Evolutionary conservation across 2,113 vertebrate genomes (phyloP).

Genomic region (Calidris pugnax): DNA sequence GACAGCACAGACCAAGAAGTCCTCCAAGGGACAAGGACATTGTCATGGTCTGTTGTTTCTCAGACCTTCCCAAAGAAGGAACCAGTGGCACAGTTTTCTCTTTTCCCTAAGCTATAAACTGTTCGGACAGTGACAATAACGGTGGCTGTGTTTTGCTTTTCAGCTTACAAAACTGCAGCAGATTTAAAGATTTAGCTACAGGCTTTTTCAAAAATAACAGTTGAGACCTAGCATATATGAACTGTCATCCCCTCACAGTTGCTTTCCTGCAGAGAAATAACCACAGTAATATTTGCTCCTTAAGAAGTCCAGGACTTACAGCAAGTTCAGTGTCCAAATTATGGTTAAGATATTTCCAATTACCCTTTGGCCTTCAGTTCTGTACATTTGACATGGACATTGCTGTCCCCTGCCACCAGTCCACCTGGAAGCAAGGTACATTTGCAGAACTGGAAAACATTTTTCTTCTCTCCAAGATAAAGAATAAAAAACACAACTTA

Average conservation of each 20-base stretch:
- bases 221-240: neutral
- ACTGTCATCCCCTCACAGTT: too few species aligned
- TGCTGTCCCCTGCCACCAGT: neutral
- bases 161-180: neutral
- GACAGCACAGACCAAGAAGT: neutral
- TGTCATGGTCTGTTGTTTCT: neutral
- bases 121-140: neutral
- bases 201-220: neutral
- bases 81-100: neutral
- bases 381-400: neutral
- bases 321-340: neutral
- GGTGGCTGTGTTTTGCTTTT: neutral
- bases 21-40: accelerated
- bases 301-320: neutral
- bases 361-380: neutral
- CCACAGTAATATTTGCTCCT: neutral
- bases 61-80: neutral
- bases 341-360: neutral
- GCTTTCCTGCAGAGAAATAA: neutral
- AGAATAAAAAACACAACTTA: neutral
- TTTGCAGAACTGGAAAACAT: neutral
- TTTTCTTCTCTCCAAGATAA: neutral
- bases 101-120: neutral
- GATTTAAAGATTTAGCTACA: neutral
- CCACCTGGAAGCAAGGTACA: neutral